Percentiles rank a stretch among this genome's conserved stretches.
Conservation (phyloP, 1,140 invertebrate species). For the Chelonus insularis region DNA sequence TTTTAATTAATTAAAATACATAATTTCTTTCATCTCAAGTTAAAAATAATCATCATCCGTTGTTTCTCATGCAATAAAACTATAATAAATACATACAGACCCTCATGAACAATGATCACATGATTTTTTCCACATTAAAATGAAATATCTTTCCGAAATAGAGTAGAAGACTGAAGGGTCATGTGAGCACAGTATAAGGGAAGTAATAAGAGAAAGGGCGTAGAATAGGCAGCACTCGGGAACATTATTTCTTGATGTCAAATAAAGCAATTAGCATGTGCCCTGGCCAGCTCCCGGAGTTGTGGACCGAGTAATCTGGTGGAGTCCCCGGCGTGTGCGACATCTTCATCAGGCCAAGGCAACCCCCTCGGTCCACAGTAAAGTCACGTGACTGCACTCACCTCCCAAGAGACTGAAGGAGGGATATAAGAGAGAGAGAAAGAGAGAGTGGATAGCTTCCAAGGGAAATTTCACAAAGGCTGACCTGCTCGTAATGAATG, state of each 20-base stretch:
- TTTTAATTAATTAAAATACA: too few relatives aligned
- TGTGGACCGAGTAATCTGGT: constrained; percentile 54
- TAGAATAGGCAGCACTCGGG: constrained; percentile 27
- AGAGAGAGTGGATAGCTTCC: constrained; percentile 36
- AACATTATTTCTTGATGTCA: constrained; percentile 61
- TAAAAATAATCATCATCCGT: too few relatives aligned
- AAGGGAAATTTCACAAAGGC: constrained; percentile 59
- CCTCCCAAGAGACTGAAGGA: constrained; percentile 9
- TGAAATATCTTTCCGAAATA: too few relatives aligned
- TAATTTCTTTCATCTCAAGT: too few relatives aligned
- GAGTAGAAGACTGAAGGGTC: neutral
- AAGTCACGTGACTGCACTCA: constrained; percentile 25
- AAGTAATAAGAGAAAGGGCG: neutral
- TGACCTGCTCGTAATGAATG: constrained; percentile 60
- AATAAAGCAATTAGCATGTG: constrained; percentile 63
- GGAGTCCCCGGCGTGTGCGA: constrained; percentile 58
- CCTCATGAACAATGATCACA: too few relatives aligned
- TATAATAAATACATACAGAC: too few relatives aligned
- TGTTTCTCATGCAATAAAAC: too few relatives aligned
- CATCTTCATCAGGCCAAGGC: constrained; percentile 56
- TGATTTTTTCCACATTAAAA: too few relatives aligned
- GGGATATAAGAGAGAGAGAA: constrained; percentile 2
- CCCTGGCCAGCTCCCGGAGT: constrained; percentile 52
- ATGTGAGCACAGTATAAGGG: neutral
- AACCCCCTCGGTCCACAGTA: constrained; percentile 15